Conservation (phyloP, 2,888 invertebrate genomes). For the Conomelus anceps region DNA sequence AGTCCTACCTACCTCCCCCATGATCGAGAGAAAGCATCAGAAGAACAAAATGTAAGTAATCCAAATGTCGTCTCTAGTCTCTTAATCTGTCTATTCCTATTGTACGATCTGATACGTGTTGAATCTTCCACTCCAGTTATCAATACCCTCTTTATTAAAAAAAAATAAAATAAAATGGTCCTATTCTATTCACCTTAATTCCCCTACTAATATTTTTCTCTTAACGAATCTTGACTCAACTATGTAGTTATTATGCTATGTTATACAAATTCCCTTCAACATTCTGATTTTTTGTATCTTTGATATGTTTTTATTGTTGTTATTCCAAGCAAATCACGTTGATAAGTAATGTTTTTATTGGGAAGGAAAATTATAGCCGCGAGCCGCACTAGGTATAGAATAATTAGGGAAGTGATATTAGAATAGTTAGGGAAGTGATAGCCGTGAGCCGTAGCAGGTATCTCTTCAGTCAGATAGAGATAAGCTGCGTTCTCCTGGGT, state of each 20-base stretch:
- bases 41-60: conserved; percentile 79
- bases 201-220: not conserved
- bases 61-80: not conserved
- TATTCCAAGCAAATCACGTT: not conserved
- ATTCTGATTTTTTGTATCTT: not conserved
- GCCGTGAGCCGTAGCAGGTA: too few relatives aligned
- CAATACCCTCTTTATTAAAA: conserved; percentile 1
- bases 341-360: too few relatives aligned
- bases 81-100: not conserved
- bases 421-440: too few relatives aligned
- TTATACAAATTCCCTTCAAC: not conserved
- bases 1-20: conserved; percentile 77
- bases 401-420: too few relatives aligned
- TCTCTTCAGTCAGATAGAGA: too few relatives aligned
- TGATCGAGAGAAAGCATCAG: conserved; percentile 71
- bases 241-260: not conserved
- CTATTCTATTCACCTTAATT: conserved; percentile 17
- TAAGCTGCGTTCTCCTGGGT: too few relatives aligned
- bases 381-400: too few relatives aligned
- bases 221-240: not conserved
- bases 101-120: not conserved
- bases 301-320: not conserved
- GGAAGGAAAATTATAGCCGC: too few relatives aligned
- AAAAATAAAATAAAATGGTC: too few relatives aligned
- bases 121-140: not conserved